Conservation (phyloP, 2,113 vertebrate species). For the Scophthalmus maximus region DNA sequence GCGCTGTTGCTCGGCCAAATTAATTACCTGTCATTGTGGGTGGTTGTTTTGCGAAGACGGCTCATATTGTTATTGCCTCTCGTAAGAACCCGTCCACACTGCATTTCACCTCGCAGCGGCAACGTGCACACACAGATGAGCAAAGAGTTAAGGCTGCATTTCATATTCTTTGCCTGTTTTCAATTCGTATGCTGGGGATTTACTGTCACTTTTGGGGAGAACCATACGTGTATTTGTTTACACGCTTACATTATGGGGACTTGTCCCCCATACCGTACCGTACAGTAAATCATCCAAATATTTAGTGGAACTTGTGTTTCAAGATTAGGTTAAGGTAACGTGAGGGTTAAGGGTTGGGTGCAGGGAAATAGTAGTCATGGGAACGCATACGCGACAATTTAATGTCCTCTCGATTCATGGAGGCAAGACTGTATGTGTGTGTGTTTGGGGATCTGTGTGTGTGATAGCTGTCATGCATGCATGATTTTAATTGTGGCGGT, state of each 20-base stretch:
- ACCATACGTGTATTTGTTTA: background rate
- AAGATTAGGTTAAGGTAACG: background rate
- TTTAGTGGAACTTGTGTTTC: no score
- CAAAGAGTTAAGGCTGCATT: slow-evolving; percentile 16
- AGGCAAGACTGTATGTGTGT: background rate
- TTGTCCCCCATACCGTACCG: background rate
- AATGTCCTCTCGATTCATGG: background rate
- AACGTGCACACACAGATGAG: slow-evolving; percentile 11
- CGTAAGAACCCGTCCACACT: slow-evolving; percentile 5
- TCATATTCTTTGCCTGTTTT: background rate
- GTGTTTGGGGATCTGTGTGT: slow-evolving; percentile 12
- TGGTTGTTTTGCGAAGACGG: slow-evolving; percentile 73
- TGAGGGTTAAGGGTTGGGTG: background rate
- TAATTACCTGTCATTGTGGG: slow-evolving; percentile 81
- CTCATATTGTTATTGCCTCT: slow-evolving; percentile 50
- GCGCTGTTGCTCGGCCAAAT: slow-evolving; percentile 69
- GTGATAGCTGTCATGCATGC: slow-evolving; percentile 20
- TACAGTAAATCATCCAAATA: background rate
- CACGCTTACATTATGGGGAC: no score
- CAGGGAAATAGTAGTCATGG: background rate
- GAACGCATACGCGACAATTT: background rate
- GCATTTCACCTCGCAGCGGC: slow-evolving; percentile 10
- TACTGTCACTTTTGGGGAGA: background rate
- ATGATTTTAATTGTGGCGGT: slow-evolving; percentile 19
- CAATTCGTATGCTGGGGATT: no score